phyloP scores from a whole-genome alignment of 1,140 invertebrate genomes.

The Dufourea novaeangliae region DNA sequence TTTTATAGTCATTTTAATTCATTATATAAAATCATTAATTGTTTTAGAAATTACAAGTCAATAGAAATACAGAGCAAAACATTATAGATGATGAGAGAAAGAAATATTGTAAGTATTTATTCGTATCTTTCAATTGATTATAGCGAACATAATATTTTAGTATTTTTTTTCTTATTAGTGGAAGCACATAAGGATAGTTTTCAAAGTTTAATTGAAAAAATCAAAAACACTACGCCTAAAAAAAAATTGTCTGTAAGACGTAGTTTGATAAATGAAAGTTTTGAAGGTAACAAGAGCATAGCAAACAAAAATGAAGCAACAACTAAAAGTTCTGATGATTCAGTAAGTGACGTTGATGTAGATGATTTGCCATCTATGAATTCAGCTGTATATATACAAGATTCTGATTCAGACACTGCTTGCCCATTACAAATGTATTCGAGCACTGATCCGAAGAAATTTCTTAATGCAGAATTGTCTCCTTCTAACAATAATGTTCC shows the following conservation, averaged over 20 bases:
- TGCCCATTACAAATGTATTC: constrained; percentile 71
- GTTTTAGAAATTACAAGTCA: constrained; percentile 73
- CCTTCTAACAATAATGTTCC: background rate
- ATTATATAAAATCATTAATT: constrained; percentile 35
- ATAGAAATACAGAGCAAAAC: constrained; percentile 75
- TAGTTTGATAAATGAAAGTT: constrained; percentile 20
- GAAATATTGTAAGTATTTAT: constrained; percentile 79
- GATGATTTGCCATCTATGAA: background rate
- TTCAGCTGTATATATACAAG: constrained; percentile 34
- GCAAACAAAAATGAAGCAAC: background rate
- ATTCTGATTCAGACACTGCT: constrained; percentile 69
- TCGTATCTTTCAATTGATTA: constrained; percentile 9
- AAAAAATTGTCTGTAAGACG: constrained; percentile 30
- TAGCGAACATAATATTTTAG: constrained; percentile 10
- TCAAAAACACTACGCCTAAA: constrained; percentile 63
- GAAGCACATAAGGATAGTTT: constrained; percentile 74
- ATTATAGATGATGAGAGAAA: constrained; percentile 78
- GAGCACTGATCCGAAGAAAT: constrained; percentile 58
- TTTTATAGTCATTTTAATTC: constrained; percentile 3
- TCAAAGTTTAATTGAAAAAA: constrained; percentile 71
- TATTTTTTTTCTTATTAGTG: constrained; percentile 68
- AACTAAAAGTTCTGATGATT: background rate
- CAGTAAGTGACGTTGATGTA: background rate
- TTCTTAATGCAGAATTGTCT: constrained; percentile 44
- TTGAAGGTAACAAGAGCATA: background rate